Conservation (phyloP, 2,888 invertebrate species). For the Taphrorychus bicolor region DNA sequence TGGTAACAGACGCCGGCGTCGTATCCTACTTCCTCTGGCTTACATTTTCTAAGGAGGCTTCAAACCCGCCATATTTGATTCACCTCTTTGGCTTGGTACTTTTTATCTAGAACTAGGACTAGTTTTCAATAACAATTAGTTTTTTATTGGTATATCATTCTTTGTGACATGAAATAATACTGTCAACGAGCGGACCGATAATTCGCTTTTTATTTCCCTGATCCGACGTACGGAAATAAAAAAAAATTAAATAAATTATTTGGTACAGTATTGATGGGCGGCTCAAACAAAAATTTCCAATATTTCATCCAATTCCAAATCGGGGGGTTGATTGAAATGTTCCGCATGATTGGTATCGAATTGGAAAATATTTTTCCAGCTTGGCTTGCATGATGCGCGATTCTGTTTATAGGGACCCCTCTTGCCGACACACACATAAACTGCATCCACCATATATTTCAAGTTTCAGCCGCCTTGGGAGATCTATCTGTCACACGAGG, state of each 20-base stretch:
- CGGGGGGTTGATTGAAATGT: not conserved
- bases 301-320: not conserved
- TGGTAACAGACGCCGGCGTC: too few species aligned
- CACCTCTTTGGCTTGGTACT: too few species aligned
- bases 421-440: not conserved
- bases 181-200: too few species aligned
- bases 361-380: not conserved
- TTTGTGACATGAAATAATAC: too few species aligned
- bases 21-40: too few species aligned
- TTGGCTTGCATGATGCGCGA: not conserved
- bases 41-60: too few species aligned
- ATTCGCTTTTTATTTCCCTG: too few species aligned
- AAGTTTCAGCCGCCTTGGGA: conserved; percentile 8
- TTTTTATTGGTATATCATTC: too few species aligned
- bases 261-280: not conserved
- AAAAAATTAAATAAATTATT: not conserved
- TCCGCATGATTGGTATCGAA: not conserved
- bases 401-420: not conserved
- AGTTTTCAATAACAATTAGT: too few species aligned
- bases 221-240: too few species aligned
- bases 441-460: not conserved
- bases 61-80: too few species aligned
- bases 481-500: conserved; percentile 29
- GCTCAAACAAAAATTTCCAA: not conserved
- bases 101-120: too few species aligned